A percentile compares a stretch with the other conserved stretches of the same genome.
These are phyloP conservation scores for Argyresthia albistria DNA, from an alignment of 2,888 invertebrate genomes.

Conservation along the genomic window DNA sequence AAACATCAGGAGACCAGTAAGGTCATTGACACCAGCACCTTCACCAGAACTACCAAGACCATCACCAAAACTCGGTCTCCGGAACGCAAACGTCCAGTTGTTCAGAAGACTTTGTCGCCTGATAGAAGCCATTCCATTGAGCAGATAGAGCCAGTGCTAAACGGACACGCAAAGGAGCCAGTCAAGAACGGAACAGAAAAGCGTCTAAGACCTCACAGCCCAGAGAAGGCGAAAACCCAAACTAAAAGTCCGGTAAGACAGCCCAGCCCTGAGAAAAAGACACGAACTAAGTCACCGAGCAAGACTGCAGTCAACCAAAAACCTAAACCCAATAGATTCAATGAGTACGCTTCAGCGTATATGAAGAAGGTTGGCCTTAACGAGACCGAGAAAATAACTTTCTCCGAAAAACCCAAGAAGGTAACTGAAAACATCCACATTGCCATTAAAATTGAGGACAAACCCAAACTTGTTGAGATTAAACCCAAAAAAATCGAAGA, in stretches of 20 bases:
- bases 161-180: not conserved
- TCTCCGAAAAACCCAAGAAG: not conserved
- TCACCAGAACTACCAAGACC: slow-evolving; percentile 20
- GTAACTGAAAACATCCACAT: not conserved
- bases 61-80: slow-evolving; percentile 16
- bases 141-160: slow-evolving; percentile 16
- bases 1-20: slow-evolving; percentile 61
- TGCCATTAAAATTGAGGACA: slow-evolving; percentile 18
- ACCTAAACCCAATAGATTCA: slow-evolving; percentile 50
- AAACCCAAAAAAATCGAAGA: slow-evolving; percentile 30
- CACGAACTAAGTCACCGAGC: slow-evolving; percentile 42
- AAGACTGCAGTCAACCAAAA: slow-evolving; percentile 34
- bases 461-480: slow-evolving; percentile 30
- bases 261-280: slow-evolving; percentile 51
- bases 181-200: slow-evolving; percentile 31
- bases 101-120: slow-evolving; percentile 10
- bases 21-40: slow-evolving; percentile 26
- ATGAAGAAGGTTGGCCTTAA: slow-evolving; percentile 60
- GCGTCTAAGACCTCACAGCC: slow-evolving; percentile 33
- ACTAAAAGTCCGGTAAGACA: slow-evolving; percentile 40
- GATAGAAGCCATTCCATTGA: slow-evolving; percentile 20
- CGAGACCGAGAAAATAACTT: slow-evolving; percentile 18
- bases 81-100: slow-evolving; percentile 11
- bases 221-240: slow-evolving; percentile 33
- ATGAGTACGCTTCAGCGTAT: slow-evolving; percentile 61